These are phyloP conservation scores for Strongylocentrotus purpuratus DNA, from an alignment of 35 echinoderm and acorn worm species.

Conservation along the genomic window DNA sequence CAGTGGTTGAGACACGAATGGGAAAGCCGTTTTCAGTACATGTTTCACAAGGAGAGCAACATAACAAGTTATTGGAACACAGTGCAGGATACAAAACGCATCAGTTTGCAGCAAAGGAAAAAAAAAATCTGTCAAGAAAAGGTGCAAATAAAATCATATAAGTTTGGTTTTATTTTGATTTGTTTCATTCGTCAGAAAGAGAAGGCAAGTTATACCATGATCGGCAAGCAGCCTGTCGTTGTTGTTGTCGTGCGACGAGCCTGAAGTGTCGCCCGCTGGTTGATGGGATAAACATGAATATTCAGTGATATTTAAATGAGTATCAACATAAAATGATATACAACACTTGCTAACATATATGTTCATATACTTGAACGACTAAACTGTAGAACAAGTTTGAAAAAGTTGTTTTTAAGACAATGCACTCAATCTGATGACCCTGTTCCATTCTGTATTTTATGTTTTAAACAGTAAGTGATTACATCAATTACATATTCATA, in stretches of 20 bases:
- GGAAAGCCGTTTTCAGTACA: background rate
- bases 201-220: conserved; percentile 64
- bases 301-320: background rate
- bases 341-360: background rate
- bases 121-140: background rate
- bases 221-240: conserved; percentile 48
- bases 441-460: too few species aligned
- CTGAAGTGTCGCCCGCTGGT: background rate
- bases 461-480: too few species aligned
- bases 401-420: too few species aligned
- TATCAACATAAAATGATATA: background rate
- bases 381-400: background rate
- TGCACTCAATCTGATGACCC: too few species aligned
- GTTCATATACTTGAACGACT: background rate
- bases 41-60: background rate
- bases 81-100: conserved; percentile 9
- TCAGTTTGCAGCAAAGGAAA: conserved; percentile 16
- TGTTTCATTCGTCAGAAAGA: conserved; percentile 6
- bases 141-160: conserved; percentile 18
- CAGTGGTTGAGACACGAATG: background rate
- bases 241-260: background rate
- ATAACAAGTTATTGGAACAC: background rate
- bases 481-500: too few species aligned
- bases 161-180: background rate
- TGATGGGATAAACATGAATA: conserved; percentile 1